Evolutionary conservation across 2,113 vertebrate species (phyloP), one percentile per base, ranked within the genome.

Genomic region (Lethenteron camtschaticum): DNA sequence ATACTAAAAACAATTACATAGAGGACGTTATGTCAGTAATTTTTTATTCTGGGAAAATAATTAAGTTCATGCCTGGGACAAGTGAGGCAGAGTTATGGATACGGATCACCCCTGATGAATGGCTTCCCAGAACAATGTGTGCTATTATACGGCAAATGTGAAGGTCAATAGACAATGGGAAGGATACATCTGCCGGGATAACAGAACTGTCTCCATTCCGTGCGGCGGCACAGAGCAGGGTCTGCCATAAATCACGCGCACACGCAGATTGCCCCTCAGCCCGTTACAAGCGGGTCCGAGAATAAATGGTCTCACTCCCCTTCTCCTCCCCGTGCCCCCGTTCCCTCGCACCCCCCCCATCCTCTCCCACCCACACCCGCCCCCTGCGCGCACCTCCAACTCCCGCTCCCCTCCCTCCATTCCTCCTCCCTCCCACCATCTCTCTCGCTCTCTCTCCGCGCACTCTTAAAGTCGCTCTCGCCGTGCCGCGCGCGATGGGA

Each of bases 1-100:
- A 66, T 66, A 66, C 63, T 66, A 66, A 66, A 66, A 66, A 66
- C 63, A 66, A 66, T 66, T 66, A 66, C 63, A 66, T 66, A 66
- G 63, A 66, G 63, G 63, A 66, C 63, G 63, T 66, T 66, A 66
- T 66, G 63, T 66, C 63, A 66, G 63, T 66, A 66, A 66, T 66
- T 66, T 66, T 66, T 66, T 66, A 66, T 66, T 66, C 63, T 66
- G 63, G 63, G 63, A 66, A 66, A 66, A 66, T 66, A 66, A 66
- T 66, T 66, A 66, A 66, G 63, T 66, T 66, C 63, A 66, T 66
- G 63, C 63, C 63, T 66, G 63, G 63, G 63, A n/a, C 63, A 66
- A 66, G 63, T 66, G 63, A 66, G 63, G 63, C 63, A 66, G 63
- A 66, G 63, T 66, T 66, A 66, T 66, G 24, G 63, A 66, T 66